A percentile compares a stretch with the other conserved stretches of the same genome.
Conservation (phyloP, 2,888 invertebrate genomes). For the Dasypolia templi region DNA sequence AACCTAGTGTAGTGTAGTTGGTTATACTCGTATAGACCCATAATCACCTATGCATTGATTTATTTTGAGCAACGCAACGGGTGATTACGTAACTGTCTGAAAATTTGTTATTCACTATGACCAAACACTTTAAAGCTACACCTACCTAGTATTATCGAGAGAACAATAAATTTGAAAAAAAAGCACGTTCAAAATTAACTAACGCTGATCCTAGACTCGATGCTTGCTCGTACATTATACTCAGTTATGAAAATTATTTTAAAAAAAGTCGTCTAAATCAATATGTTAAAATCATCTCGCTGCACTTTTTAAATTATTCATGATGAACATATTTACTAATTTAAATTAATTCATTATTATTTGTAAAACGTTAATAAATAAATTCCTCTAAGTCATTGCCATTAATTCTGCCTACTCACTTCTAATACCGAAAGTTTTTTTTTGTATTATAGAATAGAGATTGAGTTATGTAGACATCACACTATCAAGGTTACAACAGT, state of each 20-base stretch:
- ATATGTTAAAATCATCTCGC: not conserved
- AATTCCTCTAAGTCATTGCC: slow-evolving; percentile 22
- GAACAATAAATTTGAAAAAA: slow-evolving; percentile 37
- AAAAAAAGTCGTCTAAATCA: not conserved
- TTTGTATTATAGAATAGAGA: not conserved
- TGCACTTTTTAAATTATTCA: not conserved
- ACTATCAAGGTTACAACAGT: not conserved
- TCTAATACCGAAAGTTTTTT: not conserved
- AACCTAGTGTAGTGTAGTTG: slow-evolving; percentile 14
- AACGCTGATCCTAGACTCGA: not conserved
- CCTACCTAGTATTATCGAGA: slow-evolving; percentile 18
- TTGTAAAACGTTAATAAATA: slow-evolving; percentile 25
- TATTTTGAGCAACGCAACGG: slow-evolving; percentile 53
- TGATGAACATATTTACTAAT: slow-evolving; percentile 30
- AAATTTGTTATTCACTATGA: slow-evolving; percentile 66
- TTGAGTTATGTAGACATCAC: not conserved
- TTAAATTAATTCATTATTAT: slow-evolving; percentile 42
- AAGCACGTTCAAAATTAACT: slow-evolving; percentile 14
- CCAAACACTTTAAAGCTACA: slow-evolving; percentile 53
- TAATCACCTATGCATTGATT: slow-evolving; percentile 54
- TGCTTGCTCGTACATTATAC: not conserved
- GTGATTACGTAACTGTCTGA: slow-evolving; percentile 73
- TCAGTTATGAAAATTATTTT: not conserved
- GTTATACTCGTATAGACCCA: slow-evolving; percentile 22
- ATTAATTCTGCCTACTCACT: slow-evolving; percentile 1